These are phyloP conservation scores for Thera obeliscata DNA, from an alignment of 2,888 invertebrate genomes.

Conservation along the genomic window DNA sequence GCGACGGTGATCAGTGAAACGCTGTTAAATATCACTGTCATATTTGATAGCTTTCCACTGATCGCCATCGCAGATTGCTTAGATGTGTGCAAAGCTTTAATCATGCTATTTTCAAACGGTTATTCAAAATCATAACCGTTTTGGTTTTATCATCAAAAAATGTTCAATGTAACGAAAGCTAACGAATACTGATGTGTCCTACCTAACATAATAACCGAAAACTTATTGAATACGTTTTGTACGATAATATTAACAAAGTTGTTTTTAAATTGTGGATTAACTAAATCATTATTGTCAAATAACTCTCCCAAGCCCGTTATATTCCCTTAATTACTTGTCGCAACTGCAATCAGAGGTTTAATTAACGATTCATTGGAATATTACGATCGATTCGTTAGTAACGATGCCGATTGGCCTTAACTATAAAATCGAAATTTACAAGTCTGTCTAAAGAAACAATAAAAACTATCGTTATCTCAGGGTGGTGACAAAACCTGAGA, in stretches of 20 bases:
- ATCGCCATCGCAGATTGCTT: too few relatives aligned
- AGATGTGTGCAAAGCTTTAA: too few relatives aligned
- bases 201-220: too few relatives aligned
- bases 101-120: too few relatives aligned
- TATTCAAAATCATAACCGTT: too few relatives aligned
- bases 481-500: too few relatives aligned
- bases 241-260: slow-evolving; percentile 9
- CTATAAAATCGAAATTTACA: neutral
- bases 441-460: neutral
- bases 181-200: too few relatives aligned
- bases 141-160: too few relatives aligned
- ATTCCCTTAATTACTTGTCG: slow-evolving; percentile 37
- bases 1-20: too few relatives aligned
- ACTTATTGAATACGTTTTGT: slow-evolving; percentile 4
- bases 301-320: slow-evolving; percentile 25
- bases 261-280: slow-evolving; percentile 19
- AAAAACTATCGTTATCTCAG: neutral
- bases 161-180: too few relatives aligned
- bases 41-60: too few relatives aligned
- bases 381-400: slow-evolving; percentile 25
- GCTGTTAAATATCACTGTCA: too few relatives aligned
- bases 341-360: slow-evolving; percentile 41
- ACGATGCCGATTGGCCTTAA: neutral
- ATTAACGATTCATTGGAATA: slow-evolving; percentile 39
- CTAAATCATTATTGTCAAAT: slow-evolving; percentile 28